Base-by-base conservation (phyloP, 2,797 vertebrate genomes). In the Myotis daubentonii region DNA sequence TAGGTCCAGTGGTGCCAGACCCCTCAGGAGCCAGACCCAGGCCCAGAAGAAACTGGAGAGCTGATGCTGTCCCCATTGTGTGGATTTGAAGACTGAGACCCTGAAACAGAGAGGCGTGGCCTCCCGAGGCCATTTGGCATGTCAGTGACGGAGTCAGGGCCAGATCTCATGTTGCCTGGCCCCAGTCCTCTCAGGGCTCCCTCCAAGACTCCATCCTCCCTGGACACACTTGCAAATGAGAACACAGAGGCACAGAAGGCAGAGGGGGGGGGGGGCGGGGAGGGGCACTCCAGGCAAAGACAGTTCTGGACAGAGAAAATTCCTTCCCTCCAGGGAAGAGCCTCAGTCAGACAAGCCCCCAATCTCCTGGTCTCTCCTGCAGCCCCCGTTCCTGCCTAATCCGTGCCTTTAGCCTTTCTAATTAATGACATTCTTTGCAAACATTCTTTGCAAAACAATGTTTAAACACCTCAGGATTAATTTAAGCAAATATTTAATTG, bases 401-500 rank as follows among this genome's bases (percentile, higher is more conserved):
- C 88, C 79, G 2, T 86, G 70, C 80, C 47, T 94, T 97, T 96
- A 95, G 70, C 94, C 81, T 75, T 94, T 96, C 92, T 97, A 97
- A 98, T 98, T 98, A 98, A 96, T 70, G 72, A 97, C 60, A 62
- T 62, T 62, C 60, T 62, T 62, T 62, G 94, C 81, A 98, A 98
- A 98, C 97, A 97, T 93, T 97, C 96, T 97, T 97, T 96, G 93
- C 94, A 97, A 98, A 98, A 98, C 97, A 98, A 96, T 98, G 97
- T 97, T 98, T 98, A 97, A 98, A 96, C 96, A 97, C 89, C 96
- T 96, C 75, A 93, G 89, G 62, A 97, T 98, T 98, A 97, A 98
- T 98, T 98, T 93, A 97, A 98, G 98, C 97, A 98, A 97, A 97
- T 98, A 97, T 98, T 98, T 98, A 98, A 98, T 97, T 97, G 93